phyloP scores from a whole-genome alignment of 2,888 invertebrate species.

The Leptothorax acervorum region DNA sequence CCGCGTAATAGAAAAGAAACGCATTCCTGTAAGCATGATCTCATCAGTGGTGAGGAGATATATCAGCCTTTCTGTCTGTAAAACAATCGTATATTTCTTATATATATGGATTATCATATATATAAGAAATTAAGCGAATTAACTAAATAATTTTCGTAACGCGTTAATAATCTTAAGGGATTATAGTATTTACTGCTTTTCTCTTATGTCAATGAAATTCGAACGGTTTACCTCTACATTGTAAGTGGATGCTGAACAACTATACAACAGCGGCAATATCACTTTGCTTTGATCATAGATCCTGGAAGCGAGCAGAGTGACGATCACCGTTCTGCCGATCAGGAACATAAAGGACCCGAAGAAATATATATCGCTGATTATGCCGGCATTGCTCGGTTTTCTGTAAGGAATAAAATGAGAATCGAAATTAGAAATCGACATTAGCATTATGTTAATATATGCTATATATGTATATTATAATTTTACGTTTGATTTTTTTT shows the following conservation, averaged over 20 bases:
- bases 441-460: background rate
- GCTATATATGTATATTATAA: background rate
- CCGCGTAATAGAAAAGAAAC: slow-evolving; percentile 87
- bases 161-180: background rate
- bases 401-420: slow-evolving; percentile 13
- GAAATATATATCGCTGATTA: slow-evolving; percentile 85
- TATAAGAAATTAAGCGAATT: background rate
- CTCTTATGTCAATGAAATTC: background rate
- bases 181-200: background rate
- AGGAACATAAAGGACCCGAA: slow-evolving; percentile 86
- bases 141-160: slow-evolving; percentile 1
- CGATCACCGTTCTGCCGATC: slow-evolving; percentile 85
- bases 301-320: slow-evolving; percentile 86
- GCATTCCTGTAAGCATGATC: slow-evolving; percentile 87
- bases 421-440: background rate
- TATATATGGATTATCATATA: background rate
- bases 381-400: slow-evolving; percentile 66
- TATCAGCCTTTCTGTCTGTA: slow-evolving; percentile 83
- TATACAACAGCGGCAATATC: slow-evolving; percentile 85
- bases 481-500: background rate
- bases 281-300: slow-evolving; percentile 86
- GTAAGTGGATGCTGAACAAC: slow-evolving; percentile 85
- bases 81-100: background rate
- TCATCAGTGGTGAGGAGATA: slow-evolving; percentile 83
- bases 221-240: slow-evolving; percentile 84